Base-by-base conservation (phyloP, 2,888 invertebrate genomes). In the Xylota sylvarum region DNA sequence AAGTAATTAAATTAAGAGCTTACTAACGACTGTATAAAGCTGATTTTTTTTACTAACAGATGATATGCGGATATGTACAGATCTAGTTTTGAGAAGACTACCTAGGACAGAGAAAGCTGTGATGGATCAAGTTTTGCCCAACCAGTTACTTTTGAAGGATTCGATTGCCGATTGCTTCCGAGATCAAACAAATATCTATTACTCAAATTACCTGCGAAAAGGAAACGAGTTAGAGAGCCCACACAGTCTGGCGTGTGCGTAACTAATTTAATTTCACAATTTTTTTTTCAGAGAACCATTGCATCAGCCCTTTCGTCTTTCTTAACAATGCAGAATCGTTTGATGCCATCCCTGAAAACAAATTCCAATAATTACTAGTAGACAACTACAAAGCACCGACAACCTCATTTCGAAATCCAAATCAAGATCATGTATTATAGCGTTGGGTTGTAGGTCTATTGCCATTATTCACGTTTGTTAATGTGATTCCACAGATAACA, bases 401-500 rank as follows among this genome's bases (percentile, higher is more conserved):
- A n/a, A n/a, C 12, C 12, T 10, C 12, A 30, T 52, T 27, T 52
- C 52, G 52, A 52, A 27, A 52, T 30, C 19, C 32, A 56, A 70
- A 56, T 46, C 30, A 70, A 56, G 70, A 70, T 56, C 43, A 56
- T 30, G 17, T 12, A 5, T 4, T 23, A 23, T 23, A 23, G 0
- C 14, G 19, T 10, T 19, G 23, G 7, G 40, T 35, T 7, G 43
- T 32, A 50, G 7, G 19, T 7, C 19, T 50, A 50, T 10, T 40
- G 40, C 27, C 50, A 77, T 70, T 62, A 70, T 17, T 48, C 37
- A 69, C 14, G 12, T 50, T 48, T 50, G 50, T 19, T 67, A 77
- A 69, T 60, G 19, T 14, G 27, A 43, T 65, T 32, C 17, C 37
- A 14, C 0, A 70, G 60, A 67, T 67, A 43, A 5, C 4, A 81